Conservation (phyloP, 2,888 invertebrate genomes). For the Nasonia oneida region DNA sequence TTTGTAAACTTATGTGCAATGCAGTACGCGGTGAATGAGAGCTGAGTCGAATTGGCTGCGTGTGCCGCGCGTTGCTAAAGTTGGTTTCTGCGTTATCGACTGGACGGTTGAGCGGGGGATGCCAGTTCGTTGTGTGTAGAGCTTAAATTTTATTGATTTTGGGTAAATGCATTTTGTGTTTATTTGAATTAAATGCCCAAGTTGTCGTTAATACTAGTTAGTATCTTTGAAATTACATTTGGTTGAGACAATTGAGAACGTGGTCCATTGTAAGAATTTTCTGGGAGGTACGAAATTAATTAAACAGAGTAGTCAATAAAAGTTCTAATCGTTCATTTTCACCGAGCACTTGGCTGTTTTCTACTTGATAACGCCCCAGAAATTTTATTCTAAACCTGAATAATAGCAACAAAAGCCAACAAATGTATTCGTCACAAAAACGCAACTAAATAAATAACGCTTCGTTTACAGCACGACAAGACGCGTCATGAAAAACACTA, state of each 20-base stretch:
- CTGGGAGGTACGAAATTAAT: too few relatives aligned
- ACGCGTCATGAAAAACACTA: not conserved
- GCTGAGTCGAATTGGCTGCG: conserved; percentile 15
- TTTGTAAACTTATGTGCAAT: conserved; percentile 43
- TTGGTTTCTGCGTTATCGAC: conserved; percentile 62
- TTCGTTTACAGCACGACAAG: not conserved
- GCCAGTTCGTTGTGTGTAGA: not conserved
- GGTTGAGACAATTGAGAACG: too few relatives aligned
- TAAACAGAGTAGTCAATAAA: not conserved
- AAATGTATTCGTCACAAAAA: not conserved
- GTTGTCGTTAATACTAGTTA: too few relatives aligned
- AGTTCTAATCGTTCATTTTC: not conserved
- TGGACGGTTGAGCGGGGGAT: not conserved
- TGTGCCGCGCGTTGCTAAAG: conserved; percentile 60
- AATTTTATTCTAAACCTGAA: not conserved
- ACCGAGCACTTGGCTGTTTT: too few relatives aligned
- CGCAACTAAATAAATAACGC: not conserved
- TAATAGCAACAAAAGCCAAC: not conserved
- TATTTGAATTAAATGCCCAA: too few relatives aligned
- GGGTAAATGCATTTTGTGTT: not conserved
- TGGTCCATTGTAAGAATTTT: too few relatives aligned
- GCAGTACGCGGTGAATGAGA: conserved; percentile 21
- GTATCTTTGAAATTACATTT: too few relatives aligned
- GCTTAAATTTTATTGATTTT: not conserved
- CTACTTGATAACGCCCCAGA: not conserved